A percentile compares a stretch with the other conserved stretches of the same genome.
Conservation (phyloP, 2,797 vertebrate species). For the Scyliorhinus canicula region DNA sequence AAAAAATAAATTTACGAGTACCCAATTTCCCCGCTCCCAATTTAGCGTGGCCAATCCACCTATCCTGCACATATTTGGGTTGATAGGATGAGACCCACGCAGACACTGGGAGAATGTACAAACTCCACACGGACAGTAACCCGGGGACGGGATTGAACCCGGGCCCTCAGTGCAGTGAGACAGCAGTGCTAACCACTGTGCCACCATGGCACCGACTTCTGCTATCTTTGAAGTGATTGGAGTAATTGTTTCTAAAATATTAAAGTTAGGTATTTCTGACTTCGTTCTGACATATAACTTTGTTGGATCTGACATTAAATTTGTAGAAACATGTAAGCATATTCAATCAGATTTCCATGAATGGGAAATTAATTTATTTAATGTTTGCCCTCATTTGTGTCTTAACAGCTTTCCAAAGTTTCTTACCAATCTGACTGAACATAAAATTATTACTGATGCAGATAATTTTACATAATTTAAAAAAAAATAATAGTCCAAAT, state of each 20-base stretch:
- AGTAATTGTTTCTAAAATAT: background rate
- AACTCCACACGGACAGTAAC: too few species aligned
- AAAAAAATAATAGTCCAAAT: background rate
- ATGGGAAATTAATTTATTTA: background rate
- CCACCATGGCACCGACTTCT: too few species aligned
- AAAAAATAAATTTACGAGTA: too few species aligned
- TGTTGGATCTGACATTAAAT: background rate
- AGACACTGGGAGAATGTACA: too few species aligned
- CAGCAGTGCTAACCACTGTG: too few species aligned
- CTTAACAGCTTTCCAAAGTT: background rate
- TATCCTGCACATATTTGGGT: background rate
- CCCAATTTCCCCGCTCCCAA: too few species aligned
- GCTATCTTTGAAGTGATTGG: background rate
- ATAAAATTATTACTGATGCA: background rate
- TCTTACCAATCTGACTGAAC: background rate
- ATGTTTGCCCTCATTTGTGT: background rate
- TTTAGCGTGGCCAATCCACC: too few species aligned
- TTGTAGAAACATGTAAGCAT: background rate
- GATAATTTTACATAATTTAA: background rate
- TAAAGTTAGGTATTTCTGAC: background rate
- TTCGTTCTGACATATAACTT: background rate
- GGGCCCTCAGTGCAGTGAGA: too few species aligned
- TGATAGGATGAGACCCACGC: too few species aligned
- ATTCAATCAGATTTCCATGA: background rate
- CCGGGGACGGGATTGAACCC: too few species aligned